These are phyloP conservation scores for Decapterus maruadsi DNA, from an alignment of 2,797 vertebrate species.

Conservation along the genomic window DNA sequence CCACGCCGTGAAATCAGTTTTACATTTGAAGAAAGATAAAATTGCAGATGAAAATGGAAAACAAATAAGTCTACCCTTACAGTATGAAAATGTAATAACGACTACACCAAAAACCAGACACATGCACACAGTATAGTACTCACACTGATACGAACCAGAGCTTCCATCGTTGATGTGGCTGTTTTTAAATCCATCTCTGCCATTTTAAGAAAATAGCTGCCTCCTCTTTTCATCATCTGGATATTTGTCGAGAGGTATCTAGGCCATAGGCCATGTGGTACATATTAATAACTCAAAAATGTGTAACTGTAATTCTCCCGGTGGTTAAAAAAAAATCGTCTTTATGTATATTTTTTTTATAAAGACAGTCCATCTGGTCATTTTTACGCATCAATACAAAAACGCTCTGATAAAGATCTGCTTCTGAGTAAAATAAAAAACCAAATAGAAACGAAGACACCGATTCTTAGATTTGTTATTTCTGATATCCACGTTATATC, in stretches of 20 bases:
- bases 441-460: background rate
- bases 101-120: background rate
- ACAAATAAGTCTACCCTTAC: too few relatives aligned
- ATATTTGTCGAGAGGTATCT: conserved; percentile 27
- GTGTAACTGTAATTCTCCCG: background rate
- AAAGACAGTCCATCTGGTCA: conserved; percentile 11
- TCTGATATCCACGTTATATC: conserved; percentile 23
- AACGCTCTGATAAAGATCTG: background rate
- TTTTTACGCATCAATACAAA: conserved; percentile 44
- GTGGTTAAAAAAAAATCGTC: background rate
- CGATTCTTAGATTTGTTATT: conserved; percentile 12
- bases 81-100: background rate
- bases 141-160: conserved; percentile 91
- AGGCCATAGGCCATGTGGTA: conserved; percentile 24
- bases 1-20: background rate
- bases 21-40: background rate
- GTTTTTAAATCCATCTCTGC: conserved; percentile 89
- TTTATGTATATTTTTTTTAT: background rate
- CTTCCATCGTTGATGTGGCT: conserved; percentile 91
- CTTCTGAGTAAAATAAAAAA: background rate
- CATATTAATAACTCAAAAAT: conserved; percentile 35
- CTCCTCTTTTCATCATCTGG: conserved; percentile 67
- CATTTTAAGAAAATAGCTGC: conserved; percentile 77
- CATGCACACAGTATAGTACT: conserved; percentile 82
- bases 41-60: background rate